Evolutionary conservation across 2,888 invertebrate species (phyloP).

Genomic region (Melanchra persicariae): DNA sequence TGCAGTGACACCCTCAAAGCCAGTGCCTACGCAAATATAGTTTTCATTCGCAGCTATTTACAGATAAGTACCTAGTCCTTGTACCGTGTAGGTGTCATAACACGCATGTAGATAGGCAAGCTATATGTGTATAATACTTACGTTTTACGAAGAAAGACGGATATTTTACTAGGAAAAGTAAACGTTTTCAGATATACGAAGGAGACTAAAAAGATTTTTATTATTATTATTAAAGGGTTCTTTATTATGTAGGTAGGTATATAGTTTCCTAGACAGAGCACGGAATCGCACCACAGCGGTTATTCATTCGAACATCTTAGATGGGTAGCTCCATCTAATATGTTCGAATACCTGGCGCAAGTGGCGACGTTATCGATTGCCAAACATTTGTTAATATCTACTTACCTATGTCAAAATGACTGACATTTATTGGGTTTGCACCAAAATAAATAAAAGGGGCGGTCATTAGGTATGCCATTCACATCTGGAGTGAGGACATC

Average conservation of each 20-base stretch:
- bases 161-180: slow-evolving; percentile 5
- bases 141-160: background rate
- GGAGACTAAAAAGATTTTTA: background rate
- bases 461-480: too few species aligned
- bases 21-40: slow-evolving; percentile 71
- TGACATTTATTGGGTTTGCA: slow-evolving; percentile 18
- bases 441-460: background rate
- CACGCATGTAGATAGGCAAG: slow-evolving; percentile 9
- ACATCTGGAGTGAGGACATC: too few species aligned
- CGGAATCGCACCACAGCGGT: too few species aligned
- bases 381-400: slow-evolving; percentile 24
- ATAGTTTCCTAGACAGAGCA: too few species aligned
- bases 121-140: background rate
- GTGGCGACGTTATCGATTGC: slow-evolving; percentile 34
- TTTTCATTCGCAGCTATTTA: slow-evolving; percentile 69
- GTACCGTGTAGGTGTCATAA: slow-evolving; percentile 40
- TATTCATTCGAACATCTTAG: too few species aligned
- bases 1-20: slow-evolving; percentile 69
- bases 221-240: too few species aligned
- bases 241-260: too few species aligned
- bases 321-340: too few species aligned
- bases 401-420: slow-evolving; percentile 13
- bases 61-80: slow-evolving; percentile 61
- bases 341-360: slow-evolving; percentile 24
- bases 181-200: slow-evolving; percentile 4